These are phyloP conservation scores for Cosmopolites sordidus DNA, from an alignment of 2,888 invertebrate genomes.

Conservation along the genomic window DNA sequence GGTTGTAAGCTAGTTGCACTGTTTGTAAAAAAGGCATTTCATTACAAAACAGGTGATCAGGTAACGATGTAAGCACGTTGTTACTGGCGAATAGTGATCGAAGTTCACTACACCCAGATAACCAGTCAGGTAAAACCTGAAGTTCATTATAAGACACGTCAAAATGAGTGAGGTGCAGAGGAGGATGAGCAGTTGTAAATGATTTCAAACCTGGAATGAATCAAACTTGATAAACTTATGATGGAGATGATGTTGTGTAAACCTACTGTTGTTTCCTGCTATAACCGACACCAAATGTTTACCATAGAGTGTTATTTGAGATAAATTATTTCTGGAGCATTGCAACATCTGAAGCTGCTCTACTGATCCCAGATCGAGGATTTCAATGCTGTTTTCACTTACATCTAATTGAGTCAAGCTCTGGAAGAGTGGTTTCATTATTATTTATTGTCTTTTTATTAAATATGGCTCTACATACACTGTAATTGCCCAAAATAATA, in stretches of 20 bases:
- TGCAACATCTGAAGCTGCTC: slow-evolving; percentile 72
- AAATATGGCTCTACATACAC: slow-evolving; percentile 54
- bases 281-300: slow-evolving; percentile 68
- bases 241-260: neutral
- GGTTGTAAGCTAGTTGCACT: slow-evolving; percentile 73
- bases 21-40: slow-evolving; percentile 69
- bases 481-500: slow-evolving; percentile 80
- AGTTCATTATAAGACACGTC: slow-evolving; percentile 77
- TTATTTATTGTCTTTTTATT: neutral
- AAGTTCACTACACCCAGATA: slow-evolving; percentile 67
- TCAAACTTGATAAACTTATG: neutral
- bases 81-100: slow-evolving; percentile 71
- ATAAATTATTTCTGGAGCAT: slow-evolving; percentile 70
- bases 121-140: slow-evolving; percentile 70
- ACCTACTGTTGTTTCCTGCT: slow-evolving; percentile 77
- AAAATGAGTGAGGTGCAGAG: slow-evolving; percentile 67
- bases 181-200: slow-evolving; percentile 65
- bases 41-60: slow-evolving; percentile 69
- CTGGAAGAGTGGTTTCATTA: slow-evolving; percentile 50
- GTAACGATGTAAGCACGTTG: slow-evolving; percentile 65
- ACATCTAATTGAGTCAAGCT: slow-evolving; percentile 78
- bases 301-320: slow-evolving; percentile 75
- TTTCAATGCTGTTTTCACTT: slow-evolving; percentile 79
- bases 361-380: slow-evolving; percentile 73
- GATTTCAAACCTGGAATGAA: slow-evolving; percentile 64